phyloP scores from a whole-genome alignment of 2,113 vertebrate genomes.

The Alouatta palliata region DNA sequence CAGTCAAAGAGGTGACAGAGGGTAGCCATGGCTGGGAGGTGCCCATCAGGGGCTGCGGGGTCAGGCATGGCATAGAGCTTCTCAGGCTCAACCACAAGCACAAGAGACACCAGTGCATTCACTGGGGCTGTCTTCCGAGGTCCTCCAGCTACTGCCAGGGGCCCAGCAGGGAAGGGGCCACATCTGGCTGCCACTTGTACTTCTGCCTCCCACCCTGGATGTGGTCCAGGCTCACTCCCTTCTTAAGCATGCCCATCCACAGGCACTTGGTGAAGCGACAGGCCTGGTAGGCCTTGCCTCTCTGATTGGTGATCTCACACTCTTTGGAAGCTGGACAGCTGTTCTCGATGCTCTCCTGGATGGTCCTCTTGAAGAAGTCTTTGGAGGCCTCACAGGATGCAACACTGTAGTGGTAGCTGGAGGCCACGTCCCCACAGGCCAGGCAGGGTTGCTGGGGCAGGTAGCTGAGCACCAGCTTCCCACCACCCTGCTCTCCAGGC shows the following conservation, averaged over 20 bases:
- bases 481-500: no score
- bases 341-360: constrained; percentile 95
- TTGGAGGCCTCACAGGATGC: no score
- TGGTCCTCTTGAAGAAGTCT: no score
- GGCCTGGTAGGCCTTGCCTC: constrained; percentile 94
- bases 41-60: constrained; percentile 90
- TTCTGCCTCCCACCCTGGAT: constrained; percentile 93
- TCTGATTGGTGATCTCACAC: constrained; percentile 94
- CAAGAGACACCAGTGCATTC: constrained; percentile 92
- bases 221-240: constrained; percentile 92
- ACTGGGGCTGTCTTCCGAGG: constrained; percentile 92
- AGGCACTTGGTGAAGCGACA: constrained; percentile 96
- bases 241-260: constrained; percentile 96
- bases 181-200: constrained; percentile 92
- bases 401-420: no score
- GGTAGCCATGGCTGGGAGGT: constrained; percentile 91
- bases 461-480: no score
- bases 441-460: no score
- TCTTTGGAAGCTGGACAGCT: constrained; percentile 94
- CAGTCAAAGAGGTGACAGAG: constrained; percentile 95
- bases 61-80: constrained; percentile 94
- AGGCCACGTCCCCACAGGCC: no score
- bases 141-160: constrained; percentile 81
- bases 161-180: constrained; percentile 87
- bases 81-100: constrained; percentile 93